Percentiles rank a stretch among this genome's conserved stretches.
These are phyloP conservation scores for Protodeltote pygarga DNA, from an alignment of 2,888 invertebrate genomes.

Conservation along the genomic window DNA sequence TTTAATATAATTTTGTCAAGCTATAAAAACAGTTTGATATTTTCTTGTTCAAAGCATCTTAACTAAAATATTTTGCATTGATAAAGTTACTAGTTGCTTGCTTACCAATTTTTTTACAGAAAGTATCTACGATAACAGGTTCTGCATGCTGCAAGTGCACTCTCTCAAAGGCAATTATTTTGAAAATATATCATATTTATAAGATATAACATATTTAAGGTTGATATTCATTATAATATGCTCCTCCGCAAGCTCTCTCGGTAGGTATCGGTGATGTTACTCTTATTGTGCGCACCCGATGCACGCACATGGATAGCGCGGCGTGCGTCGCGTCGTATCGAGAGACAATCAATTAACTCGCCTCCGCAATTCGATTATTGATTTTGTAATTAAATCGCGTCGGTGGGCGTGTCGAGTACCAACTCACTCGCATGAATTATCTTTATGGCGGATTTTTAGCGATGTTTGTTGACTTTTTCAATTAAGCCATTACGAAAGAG, in stretches of 20 bases:
- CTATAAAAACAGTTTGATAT: too few relatives aligned
- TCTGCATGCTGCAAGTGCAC: conserved; percentile 6
- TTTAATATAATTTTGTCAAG: too few relatives aligned
- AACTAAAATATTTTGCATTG: too few relatives aligned
- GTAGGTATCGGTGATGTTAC: conserved; percentile 33
- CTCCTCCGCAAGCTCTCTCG: conserved; percentile 15
- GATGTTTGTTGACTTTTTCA: conserved; percentile 68
- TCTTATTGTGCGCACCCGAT: conserved; percentile 56
- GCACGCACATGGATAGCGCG: conserved; percentile 73
- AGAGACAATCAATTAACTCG: conserved; percentile 77
- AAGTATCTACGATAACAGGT: too few relatives aligned
- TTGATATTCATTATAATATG: conserved; percentile 41
- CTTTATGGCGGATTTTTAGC: conserved; percentile 59
- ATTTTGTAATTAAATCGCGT: conserved; percentile 83
- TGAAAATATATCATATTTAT: conserved; percentile 25
- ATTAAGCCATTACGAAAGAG: conserved; percentile 63
- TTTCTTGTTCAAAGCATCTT: too few relatives aligned
- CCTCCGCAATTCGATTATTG: conserved; percentile 81
- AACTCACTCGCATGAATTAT: conserved; percentile 59
- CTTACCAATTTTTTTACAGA: too few relatives aligned
- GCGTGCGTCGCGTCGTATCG: conserved; percentile 59
- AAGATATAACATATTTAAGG: conserved; percentile 25
- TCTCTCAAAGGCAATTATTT: conserved; percentile 30
- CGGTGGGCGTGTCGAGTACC: conserved; percentile 68
- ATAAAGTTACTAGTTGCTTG: too few relatives aligned